Conservation (phyloP, 2,888 invertebrate genomes). For the Dasysyrphus albostriatus region DNA sequence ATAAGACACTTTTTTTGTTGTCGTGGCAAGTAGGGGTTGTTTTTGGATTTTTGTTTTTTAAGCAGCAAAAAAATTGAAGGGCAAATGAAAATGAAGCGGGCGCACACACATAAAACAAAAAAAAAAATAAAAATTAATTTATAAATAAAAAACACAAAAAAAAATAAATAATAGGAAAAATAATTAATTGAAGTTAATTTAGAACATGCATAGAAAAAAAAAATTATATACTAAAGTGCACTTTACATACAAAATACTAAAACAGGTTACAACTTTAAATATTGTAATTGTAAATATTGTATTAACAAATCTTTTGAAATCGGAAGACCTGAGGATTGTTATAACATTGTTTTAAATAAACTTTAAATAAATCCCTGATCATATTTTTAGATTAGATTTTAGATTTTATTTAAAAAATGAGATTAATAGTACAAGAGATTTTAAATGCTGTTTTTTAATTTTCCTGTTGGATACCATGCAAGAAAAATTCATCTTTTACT, state of each 20-base stretch:
- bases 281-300: too few species aligned
- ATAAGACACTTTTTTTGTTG: conserved; percentile 80
- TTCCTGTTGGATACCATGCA: too few species aligned
- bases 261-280: not conserved
- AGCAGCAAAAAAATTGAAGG: conserved; percentile 40
- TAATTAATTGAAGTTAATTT: not conserved
- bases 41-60: conserved; percentile 43
- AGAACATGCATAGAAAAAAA: not conserved
- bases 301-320: too few species aligned
- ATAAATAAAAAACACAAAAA: not conserved
- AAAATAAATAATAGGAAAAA: not conserved
- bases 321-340: too few species aligned
- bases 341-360: too few species aligned
- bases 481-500: too few species aligned
- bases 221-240: not conserved
- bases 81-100: conserved; percentile 61
- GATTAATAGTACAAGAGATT: too few species aligned
- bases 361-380: too few species aligned
- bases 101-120: conserved; percentile 62
- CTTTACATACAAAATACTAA: not conserved
- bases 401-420: too few species aligned
- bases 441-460: too few species aligned
- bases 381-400: too few species aligned
- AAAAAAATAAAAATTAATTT: conserved; percentile 32
- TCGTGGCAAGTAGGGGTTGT: not conserved